Percentiles rank a stretch among this genome's conserved stretches.
These are phyloP conservation scores for Acipenser transmontanus DNA, from an alignment of 2,797 vertebrate genomes.

Conservation along the genomic window DNA sequence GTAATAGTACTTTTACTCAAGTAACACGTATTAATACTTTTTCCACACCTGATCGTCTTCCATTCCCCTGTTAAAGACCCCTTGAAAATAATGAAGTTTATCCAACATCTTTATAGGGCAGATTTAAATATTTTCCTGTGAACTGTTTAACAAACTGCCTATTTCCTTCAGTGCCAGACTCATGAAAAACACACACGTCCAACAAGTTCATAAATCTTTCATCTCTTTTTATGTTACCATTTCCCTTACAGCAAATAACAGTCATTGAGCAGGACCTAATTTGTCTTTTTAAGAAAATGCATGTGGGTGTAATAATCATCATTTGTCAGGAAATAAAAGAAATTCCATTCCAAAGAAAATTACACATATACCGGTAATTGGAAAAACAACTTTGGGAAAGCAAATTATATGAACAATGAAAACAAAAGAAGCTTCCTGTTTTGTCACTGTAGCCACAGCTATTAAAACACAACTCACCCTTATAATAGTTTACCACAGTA, in stretches of 20 bases:
- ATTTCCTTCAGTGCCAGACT: neutral
- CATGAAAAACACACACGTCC: neutral
- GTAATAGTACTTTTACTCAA: slow-evolving; percentile 4
- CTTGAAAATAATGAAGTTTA: slow-evolving; percentile 5
- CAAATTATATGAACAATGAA: no score
- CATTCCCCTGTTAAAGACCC: slow-evolving; percentile 2
- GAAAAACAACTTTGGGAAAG: no score
- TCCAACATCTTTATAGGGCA: neutral
- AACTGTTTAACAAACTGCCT: neutral
- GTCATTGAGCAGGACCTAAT: slow-evolving; percentile 9
- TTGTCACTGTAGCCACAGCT: no score
- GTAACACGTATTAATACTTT: neutral
- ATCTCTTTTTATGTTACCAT: slow-evolving; percentile 3
- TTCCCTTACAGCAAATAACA: neutral
- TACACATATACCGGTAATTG: no score
- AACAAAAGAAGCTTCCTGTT: no score
- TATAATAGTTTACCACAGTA: no score
- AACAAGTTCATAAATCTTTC: neutral
- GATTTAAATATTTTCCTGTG: neutral
- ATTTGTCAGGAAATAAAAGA: no score
- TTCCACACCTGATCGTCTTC: neutral
- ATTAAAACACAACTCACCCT: no score
- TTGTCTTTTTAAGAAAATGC: neutral
- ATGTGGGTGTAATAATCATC: no score
- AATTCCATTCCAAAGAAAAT: no score